These are phyloP conservation scores for Eonycteris spelaea DNA, from an alignment of 2,113 vertebrate genomes.

Conservation along the genomic window DNA sequence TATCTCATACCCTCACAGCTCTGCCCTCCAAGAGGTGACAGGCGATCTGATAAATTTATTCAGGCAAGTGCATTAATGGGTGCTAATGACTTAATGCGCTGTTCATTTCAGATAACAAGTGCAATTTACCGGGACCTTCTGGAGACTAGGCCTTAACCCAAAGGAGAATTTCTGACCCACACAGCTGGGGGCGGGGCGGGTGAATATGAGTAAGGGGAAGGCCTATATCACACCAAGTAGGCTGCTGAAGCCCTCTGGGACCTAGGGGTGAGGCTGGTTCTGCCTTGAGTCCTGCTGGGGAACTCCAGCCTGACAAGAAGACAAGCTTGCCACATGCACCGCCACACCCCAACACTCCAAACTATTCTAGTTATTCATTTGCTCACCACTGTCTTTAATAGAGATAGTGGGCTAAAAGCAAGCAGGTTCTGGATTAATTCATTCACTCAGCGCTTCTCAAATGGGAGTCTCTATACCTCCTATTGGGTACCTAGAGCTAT, in stretches of 20 bases:
- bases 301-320: slow-evolving; percentile 16
- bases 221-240: neutral
- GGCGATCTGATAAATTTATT: slow-evolving; percentile 75
- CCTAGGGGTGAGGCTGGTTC: neutral
- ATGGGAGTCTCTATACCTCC: neutral
- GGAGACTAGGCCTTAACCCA: slow-evolving; percentile 66
- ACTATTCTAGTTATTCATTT: slow-evolving; percentile 20
- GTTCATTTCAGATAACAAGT: slow-evolving; percentile 71
- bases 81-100: slow-evolving; percentile 73
- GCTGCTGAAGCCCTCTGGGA: neutral
- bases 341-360: neutral
- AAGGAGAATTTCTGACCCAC: slow-evolving; percentile 49
- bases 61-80: slow-evolving; percentile 67
- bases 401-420: neutral
- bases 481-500: neutral
- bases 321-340: neutral
- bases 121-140: slow-evolving; percentile 71
- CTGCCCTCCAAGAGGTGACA: slow-evolving; percentile 68
- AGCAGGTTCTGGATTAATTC: neutral
- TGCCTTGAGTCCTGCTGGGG: neutral
- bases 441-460: neutral
- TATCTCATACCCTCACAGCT: slow-evolving; percentile 55
- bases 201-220: slow-evolving; percentile 50
- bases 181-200: neutral
- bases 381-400: neutral